These are phyloP conservation scores for Clusia tigrina DNA, from an alignment of 2,888 invertebrate genomes.

Conservation along the genomic window DNA sequence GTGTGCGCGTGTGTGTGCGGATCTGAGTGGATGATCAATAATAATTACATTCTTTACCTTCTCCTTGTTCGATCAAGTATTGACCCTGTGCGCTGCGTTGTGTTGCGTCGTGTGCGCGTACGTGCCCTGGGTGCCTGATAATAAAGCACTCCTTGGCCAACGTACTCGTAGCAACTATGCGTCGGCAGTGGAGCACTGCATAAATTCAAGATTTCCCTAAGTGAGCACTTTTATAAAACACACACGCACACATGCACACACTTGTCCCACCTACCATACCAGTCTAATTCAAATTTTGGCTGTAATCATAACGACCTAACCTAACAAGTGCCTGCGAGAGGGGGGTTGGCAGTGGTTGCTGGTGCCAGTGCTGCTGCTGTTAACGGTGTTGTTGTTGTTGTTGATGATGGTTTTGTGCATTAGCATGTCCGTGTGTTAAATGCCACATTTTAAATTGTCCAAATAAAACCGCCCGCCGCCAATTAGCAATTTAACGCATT, in stretches of 20 bases:
- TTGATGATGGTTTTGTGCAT: constrained; percentile 1
- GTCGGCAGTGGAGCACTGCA: too few species aligned
- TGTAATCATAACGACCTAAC: constrained; percentile 25
- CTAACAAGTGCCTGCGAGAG: constrained; percentile 18
- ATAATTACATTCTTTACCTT: constrained; percentile 45
- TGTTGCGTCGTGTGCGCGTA: too few species aligned
- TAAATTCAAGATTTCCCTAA: constrained; percentile 21
- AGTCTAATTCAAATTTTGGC: background rate
- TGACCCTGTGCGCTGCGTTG: constrained; percentile 35
- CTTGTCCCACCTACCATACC: background rate
- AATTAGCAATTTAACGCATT: constrained; percentile 31
- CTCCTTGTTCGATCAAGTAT: constrained; percentile 48
- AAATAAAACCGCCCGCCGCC: constrained; percentile 32
- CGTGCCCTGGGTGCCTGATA: constrained; percentile 47
- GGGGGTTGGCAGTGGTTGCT: background rate
- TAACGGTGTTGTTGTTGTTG: constrained; percentile 19
- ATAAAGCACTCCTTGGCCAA: background rate
- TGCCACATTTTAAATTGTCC: constrained; percentile 29
- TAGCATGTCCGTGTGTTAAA: constrained; percentile 15
- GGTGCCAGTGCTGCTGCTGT: background rate
- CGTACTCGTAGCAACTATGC: too few species aligned
- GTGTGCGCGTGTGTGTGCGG: constrained; percentile 17
- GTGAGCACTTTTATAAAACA: background rate
- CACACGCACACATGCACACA: background rate
- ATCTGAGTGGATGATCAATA: constrained; percentile 32